Evolutionary conservation across 2,797 vertebrate species (phyloP).

Genomic region (Cheirogaleus major): DNA sequence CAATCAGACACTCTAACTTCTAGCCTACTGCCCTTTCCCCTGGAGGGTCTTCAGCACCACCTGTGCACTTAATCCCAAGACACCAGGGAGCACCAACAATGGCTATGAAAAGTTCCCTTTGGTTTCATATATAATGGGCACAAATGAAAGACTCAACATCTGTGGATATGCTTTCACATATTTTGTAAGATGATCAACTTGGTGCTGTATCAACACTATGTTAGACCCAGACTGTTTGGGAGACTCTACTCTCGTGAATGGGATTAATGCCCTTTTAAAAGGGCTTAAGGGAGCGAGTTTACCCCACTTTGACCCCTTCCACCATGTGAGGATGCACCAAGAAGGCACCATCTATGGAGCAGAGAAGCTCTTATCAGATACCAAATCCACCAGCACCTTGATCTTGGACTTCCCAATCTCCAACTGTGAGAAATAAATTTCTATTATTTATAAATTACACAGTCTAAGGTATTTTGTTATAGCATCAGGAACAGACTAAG

Average conservation of each 20-base stretch:
- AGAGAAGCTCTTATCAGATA: not conserved
- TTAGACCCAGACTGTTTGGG: not conserved
- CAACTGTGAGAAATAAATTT: not conserved
- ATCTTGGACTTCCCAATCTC: not conserved
- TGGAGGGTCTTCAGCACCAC: not conserved
- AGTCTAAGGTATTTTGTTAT: not conserved
- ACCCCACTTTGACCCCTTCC: not conserved
- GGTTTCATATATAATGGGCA: not conserved
- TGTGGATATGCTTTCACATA: not conserved
- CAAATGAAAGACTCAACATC: not conserved
- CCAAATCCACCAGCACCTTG: not conserved
- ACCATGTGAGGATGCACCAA: not conserved
- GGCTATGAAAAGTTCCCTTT: not conserved
- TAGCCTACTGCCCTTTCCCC: not conserved
- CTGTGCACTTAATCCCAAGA: not conserved
- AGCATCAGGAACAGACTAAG: not conserved
- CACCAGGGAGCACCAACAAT: not conserved
- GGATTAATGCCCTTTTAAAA: not conserved
- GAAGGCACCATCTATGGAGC: not conserved
- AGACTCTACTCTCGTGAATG: not conserved
- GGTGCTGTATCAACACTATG: not conserved
- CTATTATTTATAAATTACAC: not conserved
- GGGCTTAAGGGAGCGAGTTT: not conserved
- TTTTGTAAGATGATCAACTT: not conserved
- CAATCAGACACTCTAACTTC: not conserved